Conservation (phyloP, 2,797 vertebrate genomes). For the Lacerta bilineata region DNA sequence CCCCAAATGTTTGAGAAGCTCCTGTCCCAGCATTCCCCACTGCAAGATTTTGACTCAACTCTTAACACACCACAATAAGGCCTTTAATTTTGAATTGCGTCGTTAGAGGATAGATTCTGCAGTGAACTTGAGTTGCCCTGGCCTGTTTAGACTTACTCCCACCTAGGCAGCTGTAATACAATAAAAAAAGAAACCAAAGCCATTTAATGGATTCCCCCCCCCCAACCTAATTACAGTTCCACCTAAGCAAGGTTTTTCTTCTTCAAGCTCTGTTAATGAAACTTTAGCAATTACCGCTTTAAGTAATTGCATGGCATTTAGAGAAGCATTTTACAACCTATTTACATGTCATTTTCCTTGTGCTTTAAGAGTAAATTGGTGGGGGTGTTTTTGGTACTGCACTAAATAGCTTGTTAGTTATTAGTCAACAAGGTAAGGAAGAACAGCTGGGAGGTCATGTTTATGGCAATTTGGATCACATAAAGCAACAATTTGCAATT, state of each 20-base stretch:
- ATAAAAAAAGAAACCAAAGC: slow-evolving; percentile 49
- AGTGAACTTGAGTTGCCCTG: slow-evolving; percentile 22
- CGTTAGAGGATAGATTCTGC: slow-evolving; percentile 7
- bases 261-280: slow-evolving; percentile 70
- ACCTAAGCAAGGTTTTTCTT: slow-evolving; percentile 56
- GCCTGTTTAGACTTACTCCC: slow-evolving; percentile 40
- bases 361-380: slow-evolving; percentile 75
- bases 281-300: slow-evolving; percentile 75
- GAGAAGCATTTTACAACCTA: slow-evolving; percentile 77
- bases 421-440: slow-evolving; percentile 71
- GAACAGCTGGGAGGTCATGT: slow-evolving; percentile 71
- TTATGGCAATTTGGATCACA: slow-evolving; percentile 60
- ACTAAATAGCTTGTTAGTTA: slow-evolving; percentile 83
- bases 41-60: neutral
- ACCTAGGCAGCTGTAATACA: neutral
- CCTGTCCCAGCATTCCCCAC: neutral
- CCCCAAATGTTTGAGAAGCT: neutral
- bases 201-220: slow-evolving; percentile 55
- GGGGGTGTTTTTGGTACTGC: slow-evolving; percentile 61
- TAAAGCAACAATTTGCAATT: slow-evolving; percentile 63
- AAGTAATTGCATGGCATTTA: slow-evolving; percentile 80
- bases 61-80: rapidly evolving
- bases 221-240: slow-evolving; percentile 49
- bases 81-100: neutral
- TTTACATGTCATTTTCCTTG: slow-evolving; percentile 77